Conservation (phyloP, 2,797 vertebrate genomes). For the Presbytis comata region DNA sequence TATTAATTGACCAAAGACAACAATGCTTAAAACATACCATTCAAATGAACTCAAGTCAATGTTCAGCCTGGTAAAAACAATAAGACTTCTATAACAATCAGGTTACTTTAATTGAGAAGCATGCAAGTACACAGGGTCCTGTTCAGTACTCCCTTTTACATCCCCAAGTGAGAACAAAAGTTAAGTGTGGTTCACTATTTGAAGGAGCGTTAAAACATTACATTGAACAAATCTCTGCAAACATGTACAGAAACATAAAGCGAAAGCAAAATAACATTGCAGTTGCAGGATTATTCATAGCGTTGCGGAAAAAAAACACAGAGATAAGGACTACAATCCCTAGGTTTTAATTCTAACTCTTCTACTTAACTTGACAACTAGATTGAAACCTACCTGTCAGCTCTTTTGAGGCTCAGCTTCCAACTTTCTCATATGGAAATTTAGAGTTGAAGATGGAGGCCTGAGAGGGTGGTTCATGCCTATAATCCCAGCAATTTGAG, state of each 20-base stretch:
- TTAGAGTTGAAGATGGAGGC: neutral
- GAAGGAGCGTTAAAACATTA: slow-evolving; percentile 35
- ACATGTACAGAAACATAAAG: neutral
- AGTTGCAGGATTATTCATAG: neutral
- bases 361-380: neutral
- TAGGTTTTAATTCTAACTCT: neutral
- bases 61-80: neutral
- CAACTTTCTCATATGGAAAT: neutral
- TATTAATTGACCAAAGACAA: slow-evolving; percentile 15
- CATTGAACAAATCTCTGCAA: neutral
- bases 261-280: neutral
- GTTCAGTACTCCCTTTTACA: neutral
- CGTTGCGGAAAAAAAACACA: neutral
- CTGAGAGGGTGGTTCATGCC: neutral
- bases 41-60: slow-evolving; percentile 20
- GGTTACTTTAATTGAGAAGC: slow-evolving; percentile 18
- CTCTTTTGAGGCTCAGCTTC: neutral
- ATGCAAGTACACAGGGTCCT: neutral
- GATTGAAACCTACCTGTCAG: neutral
- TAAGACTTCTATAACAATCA: neutral
- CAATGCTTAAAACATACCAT: neutral
- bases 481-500: neutral
- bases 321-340: neutral
- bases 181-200: slow-evolving; percentile 38
- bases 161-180: neutral